Conservation (phyloP, 2,888 invertebrate genomes). For the Capitulum mitella region DNA sequence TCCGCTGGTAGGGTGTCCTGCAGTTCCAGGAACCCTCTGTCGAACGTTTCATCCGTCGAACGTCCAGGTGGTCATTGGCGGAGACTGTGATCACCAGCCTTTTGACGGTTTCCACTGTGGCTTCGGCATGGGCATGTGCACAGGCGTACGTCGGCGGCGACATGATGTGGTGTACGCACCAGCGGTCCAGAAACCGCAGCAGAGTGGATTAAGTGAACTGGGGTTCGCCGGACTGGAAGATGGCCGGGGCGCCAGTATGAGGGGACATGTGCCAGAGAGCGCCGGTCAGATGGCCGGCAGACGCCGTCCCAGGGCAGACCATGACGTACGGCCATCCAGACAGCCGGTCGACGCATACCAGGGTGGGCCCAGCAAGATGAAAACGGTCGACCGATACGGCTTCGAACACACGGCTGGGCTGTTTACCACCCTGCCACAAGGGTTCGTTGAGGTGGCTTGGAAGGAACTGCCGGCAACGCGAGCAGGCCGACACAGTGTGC, state of each 20-base stretch:
- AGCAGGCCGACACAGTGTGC: background rate
- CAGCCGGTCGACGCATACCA: slow-evolving; percentile 25
- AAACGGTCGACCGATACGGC: background rate
- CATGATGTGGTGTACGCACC: slow-evolving; percentile 20
- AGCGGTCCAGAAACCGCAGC: background rate
- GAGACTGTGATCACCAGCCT: background rate
- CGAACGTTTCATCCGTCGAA: background rate
- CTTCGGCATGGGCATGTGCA: slow-evolving; percentile 1
- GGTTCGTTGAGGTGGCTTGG: slow-evolving; percentile 21
- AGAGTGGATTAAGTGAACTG: background rate
- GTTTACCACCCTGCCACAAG: slow-evolving; percentile 10
- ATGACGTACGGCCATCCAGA: slow-evolving; percentile 27
- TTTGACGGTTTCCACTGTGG: background rate
- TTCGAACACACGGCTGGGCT: slow-evolving; percentile 19
- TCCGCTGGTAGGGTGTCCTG: background rate
- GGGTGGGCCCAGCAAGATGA: background rate
- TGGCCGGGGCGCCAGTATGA: background rate
- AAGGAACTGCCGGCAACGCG: background rate
- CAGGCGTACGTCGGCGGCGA: background rate
- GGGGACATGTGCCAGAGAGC: background rate
- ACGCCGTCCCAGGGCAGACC: slow-evolving; percentile 7
- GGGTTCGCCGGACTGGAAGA: background rate
- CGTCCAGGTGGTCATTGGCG: background rate
- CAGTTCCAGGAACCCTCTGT: background rate
- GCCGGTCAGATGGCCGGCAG: slow-evolving; percentile 5